Conservation (phyloP, 2,888 invertebrate genomes). For the Drosophila greeni region DNA sequence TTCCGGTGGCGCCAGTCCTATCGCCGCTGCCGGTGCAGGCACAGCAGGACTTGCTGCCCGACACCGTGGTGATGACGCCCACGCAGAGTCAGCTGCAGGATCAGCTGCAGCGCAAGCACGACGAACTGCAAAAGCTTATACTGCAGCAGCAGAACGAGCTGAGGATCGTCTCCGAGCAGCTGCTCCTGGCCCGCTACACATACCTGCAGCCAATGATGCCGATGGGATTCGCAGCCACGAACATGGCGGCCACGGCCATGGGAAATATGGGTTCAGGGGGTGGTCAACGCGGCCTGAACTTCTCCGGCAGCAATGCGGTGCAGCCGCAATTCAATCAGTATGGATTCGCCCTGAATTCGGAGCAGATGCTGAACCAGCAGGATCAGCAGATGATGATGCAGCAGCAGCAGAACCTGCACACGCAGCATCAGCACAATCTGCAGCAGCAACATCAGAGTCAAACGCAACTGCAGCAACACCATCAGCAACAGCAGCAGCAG, state of each 20-base stretch:
- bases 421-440: conserved; percentile 69
- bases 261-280: conserved; percentile 45
- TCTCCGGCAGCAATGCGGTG: conserved; percentile 58
- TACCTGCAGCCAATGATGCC: conserved; percentile 80
- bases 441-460: conserved; percentile 53
- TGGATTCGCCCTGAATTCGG: conserved; percentile 72
- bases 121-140: conserved; percentile 90
- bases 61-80: conserved; percentile 80
- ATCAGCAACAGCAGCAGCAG: conserved; percentile 48
- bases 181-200: conserved; percentile 89
- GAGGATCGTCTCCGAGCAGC: conserved; percentile 90
- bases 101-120: conserved; percentile 89
- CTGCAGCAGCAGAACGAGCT: conserved; percentile 92
- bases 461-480: conserved; percentile 45
- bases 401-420: conserved; percentile 66
- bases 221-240: conserved; percentile 60
- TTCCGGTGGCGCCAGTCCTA: conserved; percentile 79
- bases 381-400: conserved; percentile 73
- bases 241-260: conserved; percentile 43
- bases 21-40: conserved; percentile 71
- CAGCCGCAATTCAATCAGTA: conserved; percentile 76
- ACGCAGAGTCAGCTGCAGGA: conserved; percentile 84
- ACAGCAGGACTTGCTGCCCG: conserved; percentile 70
- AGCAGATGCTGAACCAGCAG: conserved; percentile 70
- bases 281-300: conserved; percentile 58